Percentiles rank a stretch among this genome's conserved stretches.
Conservation (phyloP, 2,113 vertebrate species). For the Gambusia affinis region DNA sequence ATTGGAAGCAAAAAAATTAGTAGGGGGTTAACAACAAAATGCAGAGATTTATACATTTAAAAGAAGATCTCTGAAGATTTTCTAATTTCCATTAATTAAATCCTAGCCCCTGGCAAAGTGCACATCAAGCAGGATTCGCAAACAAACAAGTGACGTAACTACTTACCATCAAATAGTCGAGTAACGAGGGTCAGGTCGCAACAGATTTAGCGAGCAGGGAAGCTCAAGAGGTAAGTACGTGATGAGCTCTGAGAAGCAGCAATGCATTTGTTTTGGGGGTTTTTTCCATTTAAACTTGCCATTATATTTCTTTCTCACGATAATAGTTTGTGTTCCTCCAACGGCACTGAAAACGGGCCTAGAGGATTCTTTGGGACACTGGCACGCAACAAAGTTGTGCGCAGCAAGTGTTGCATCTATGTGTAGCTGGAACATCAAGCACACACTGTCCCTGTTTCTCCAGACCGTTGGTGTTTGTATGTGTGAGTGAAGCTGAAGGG, state of each 20-base stretch:
- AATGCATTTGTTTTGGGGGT: slow-evolving; percentile 1
- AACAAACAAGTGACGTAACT: slow-evolving; percentile 81
- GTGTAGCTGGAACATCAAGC: slow-evolving; percentile 20
- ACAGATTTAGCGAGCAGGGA: slow-evolving; percentile 59
- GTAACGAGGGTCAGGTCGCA: slow-evolving; percentile 62
- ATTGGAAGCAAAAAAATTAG: slow-evolving; percentile 64
- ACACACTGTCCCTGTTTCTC: slow-evolving; percentile 15
- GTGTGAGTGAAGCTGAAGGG: slow-evolving; percentile 47
- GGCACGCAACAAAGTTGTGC: neutral
- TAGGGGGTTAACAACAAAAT: slow-evolving; percentile 70
- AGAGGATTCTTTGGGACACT: neutral
- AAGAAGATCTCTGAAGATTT: slow-evolving; percentile 77
- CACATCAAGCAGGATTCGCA: slow-evolving; percentile 80
- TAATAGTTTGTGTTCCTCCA: slow-evolving; percentile 3
- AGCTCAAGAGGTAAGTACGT: slow-evolving; percentile 42
- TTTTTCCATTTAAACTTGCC: neutral
- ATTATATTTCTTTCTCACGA: neutral
- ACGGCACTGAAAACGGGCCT: neutral
- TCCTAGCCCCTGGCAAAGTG: slow-evolving; percentile 80
- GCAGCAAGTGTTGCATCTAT: slow-evolving; percentile 9
- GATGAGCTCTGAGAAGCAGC: slow-evolving; percentile 23
- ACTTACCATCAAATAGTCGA: slow-evolving; percentile 75
- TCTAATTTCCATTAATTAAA: slow-evolving; percentile 85
- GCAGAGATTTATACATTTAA: slow-evolving; percentile 76
- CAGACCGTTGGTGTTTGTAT: slow-evolving; percentile 29